Conservation (phyloP, 1,140 invertebrate species). For the Zaprionus capensis region DNA sequence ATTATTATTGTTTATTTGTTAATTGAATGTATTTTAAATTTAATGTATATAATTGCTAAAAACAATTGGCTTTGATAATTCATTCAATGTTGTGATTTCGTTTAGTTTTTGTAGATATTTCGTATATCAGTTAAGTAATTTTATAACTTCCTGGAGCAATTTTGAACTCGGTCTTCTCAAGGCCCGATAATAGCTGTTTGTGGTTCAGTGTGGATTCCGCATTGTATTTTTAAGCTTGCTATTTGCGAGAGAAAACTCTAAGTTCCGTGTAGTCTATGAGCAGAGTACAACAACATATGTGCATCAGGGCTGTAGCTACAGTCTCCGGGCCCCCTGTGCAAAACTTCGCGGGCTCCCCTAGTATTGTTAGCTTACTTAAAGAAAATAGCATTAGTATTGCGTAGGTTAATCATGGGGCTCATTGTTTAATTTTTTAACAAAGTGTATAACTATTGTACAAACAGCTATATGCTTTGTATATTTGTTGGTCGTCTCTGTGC, state of each 20-base stretch:
- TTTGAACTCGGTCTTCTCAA: constrained; percentile 50
- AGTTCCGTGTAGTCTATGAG: constrained; percentile 33
- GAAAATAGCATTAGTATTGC: too few relatives aligned
- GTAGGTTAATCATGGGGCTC: too few relatives aligned
- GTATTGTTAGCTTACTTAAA: too few relatives aligned
- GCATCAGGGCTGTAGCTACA: neutral
- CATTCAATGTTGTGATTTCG: constrained; percentile 22
- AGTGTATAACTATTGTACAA: too few relatives aligned
- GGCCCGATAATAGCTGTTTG: constrained; percentile 31
- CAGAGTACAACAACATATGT: neutral
- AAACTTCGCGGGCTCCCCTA: too few relatives aligned
- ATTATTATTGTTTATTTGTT: constrained; percentile 20
- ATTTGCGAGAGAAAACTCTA: constrained; percentile 6
- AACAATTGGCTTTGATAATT: constrained; percentile 78
- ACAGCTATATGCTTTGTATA: too few relatives aligned
- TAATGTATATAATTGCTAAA: constrained; percentile 78
- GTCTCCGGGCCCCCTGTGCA: too few relatives aligned
- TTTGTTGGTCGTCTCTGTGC: too few relatives aligned
- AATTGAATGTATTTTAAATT: constrained; percentile 27
- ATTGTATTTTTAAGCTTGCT: constrained; percentile 15
- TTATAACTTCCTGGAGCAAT: constrained; percentile 62
- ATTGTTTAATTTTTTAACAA: too few relatives aligned
- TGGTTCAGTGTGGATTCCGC: constrained; percentile 27
- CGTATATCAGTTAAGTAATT: constrained; percentile 42
- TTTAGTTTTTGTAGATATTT: constrained; percentile 42